Evolutionary conservation across 2,113 vertebrate species (phyloP), one percentile per base, ranked within the genome.

Genomic region (Syrmaticus mikado): DNA sequence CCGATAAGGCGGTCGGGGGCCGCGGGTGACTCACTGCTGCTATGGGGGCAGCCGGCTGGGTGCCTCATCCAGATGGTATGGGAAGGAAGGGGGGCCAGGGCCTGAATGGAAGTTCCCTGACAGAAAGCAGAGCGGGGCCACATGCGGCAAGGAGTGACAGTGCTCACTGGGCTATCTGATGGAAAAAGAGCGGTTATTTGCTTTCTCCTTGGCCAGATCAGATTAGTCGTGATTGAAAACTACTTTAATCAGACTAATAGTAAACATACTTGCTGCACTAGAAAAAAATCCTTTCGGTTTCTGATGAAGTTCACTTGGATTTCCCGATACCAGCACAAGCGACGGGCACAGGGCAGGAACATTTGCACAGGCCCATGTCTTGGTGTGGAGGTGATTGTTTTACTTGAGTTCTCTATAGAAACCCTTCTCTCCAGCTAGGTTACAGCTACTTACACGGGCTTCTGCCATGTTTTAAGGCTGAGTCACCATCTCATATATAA

Each of bases 71-170:
- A 13, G 48, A 45, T 85, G 76, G 85, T 58, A 87, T 60, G 70
- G 87, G 92, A 94, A 87, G 90, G 89, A 95, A 91, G 21, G 74
- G 27, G 46, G 58, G 68, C 82, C 25, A 85, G 85, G 77, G 78
- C 48, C 76, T 74, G 38, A 87, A 75, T 75, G 55, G 28, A 93
- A 87, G 7, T 45, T 41, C 36, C 36, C 41, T 77, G 34, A 19
- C 13, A 55, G 78, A 72, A 70, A 34, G 79, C 1, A 2, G 58
- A 85, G 38, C 48, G 79, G 41, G 28, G 20, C 5, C 24, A 30
- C 0, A 2, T 17, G 67, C 40, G 73, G 40, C 40, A 19, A 48
- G 32, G 40, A 60, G 74, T 13, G 22, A 73, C 28, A 22, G 28
- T 10, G 10, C 65, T 68, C 58, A 50, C 58, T 1, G 0, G 21